Conservation (phyloP, 1,140 invertebrate genomes). For the Phenacoccus solenopsis region DNA sequence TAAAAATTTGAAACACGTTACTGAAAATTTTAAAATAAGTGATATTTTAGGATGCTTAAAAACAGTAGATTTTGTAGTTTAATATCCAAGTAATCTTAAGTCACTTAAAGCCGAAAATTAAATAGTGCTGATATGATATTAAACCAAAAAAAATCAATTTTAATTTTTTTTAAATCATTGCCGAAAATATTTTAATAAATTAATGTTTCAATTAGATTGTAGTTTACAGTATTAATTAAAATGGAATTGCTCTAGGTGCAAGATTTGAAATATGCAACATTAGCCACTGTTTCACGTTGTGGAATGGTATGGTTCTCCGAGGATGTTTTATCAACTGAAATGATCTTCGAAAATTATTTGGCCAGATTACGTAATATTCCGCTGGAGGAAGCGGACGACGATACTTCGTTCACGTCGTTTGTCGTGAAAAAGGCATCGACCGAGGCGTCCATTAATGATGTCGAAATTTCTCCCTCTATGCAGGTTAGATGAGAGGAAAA, state of each 20-base stretch:
- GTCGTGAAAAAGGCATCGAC: slow-evolving; percentile 1
- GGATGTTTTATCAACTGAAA: slow-evolving; percentile 93
- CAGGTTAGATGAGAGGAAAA: slow-evolving; percentile 37
- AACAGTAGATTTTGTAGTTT: too few species aligned
- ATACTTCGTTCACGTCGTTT: slow-evolving; percentile 37
- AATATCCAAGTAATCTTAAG: too few species aligned
- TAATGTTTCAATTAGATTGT: too few species aligned
- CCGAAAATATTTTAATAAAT: too few species aligned
- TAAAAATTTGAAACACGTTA: too few species aligned
- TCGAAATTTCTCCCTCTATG: slow-evolving; percentile 65
- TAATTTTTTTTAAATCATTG: too few species aligned
- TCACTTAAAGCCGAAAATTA: too few species aligned
- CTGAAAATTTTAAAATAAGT: too few species aligned
- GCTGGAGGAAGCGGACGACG: slow-evolving; percentile 84
- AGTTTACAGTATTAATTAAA: too few species aligned
- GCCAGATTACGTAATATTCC: slow-evolving; percentile 72
- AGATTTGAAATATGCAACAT: slow-evolving; percentile 94
- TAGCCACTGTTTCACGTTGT: slow-evolving; percentile 97
- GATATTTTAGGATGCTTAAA: too few species aligned
- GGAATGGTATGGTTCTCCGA: slow-evolving; percentile 99
- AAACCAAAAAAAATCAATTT: too few species aligned
- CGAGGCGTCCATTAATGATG: slow-evolving; percentile 37
- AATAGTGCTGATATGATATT: too few species aligned
- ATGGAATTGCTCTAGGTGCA: slow-evolving; percentile 61
- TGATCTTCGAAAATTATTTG: slow-evolving; percentile 98